These are phyloP conservation scores for Smittia sp. DNA, from an alignment of 2,888 invertebrate species.

Conservation along the genomic window DNA sequence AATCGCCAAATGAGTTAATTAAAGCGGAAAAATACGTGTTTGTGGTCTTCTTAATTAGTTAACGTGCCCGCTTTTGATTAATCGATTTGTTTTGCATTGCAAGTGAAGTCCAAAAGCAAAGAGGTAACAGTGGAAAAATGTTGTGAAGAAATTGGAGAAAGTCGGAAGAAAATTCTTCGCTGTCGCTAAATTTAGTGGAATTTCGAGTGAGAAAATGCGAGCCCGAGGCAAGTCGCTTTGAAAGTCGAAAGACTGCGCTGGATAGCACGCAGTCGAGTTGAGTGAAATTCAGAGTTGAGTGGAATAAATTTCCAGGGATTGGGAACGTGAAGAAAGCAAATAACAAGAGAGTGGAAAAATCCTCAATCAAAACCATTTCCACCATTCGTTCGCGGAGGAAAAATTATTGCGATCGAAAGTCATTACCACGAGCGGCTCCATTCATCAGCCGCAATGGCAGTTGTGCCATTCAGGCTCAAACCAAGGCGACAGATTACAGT, in stretches of 20 bases:
- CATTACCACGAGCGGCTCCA: background rate
- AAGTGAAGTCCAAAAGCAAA: slow-evolving; percentile 6
- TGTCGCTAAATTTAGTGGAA: background rate
- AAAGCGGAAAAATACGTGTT: slow-evolving; percentile 10
- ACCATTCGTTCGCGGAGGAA: background rate
- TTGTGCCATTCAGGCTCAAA: background rate
- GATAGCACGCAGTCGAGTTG: too few species aligned
- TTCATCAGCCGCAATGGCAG: background rate
- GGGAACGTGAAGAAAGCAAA: background rate
- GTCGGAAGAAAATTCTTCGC: background rate
- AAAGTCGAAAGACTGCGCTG: too few species aligned
- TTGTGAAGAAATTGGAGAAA: slow-evolving; percentile 21
- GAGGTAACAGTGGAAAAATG: slow-evolving; percentile 10
- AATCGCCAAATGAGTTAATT: slow-evolving; percentile 28
- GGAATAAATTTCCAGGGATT: background rate
- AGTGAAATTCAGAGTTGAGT: too few species aligned
- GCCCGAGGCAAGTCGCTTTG: too few species aligned
- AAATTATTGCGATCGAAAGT: slow-evolving; percentile 4
- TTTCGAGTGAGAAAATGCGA: too few species aligned
- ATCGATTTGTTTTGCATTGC: slow-evolving; percentile 16
- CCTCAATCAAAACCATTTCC: background rate
- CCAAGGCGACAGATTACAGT: background rate
- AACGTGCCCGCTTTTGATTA: slow-evolving; percentile 36
- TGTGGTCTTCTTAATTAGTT: slow-evolving; percentile 36
- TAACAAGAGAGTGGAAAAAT: background rate